Base-by-base conservation (phyloP, 1,140 invertebrate genomes). In the Riptortus pedestris region DNA sequence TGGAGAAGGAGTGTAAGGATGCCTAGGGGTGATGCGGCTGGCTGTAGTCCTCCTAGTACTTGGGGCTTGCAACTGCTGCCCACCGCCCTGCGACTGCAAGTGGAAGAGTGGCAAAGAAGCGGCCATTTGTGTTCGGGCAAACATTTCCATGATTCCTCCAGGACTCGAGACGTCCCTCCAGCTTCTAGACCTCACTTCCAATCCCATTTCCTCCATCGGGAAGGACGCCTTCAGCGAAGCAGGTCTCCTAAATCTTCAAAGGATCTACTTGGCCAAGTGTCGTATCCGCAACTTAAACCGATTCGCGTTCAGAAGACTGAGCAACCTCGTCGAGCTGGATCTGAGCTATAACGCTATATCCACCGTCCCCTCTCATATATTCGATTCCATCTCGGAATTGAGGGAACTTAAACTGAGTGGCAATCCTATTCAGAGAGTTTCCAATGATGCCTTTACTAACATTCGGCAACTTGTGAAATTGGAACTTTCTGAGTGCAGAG, bases 41-140 rank as follows among this genome's bases (percentile, higher is more conserved):
- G 22, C 26, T 16, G 51, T 14, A 11, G 22, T 22, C 18, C 22
- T 60, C 31, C 31, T 62, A n/a, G 24, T 67, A 29, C 38, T 31
- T 16, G 43, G 55, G 12, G 61, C 63, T 1, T 31, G 43, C 27
- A 74, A 77, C 67, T 79, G 81, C 67, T 88, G 85, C 72, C 85
- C 85, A 27, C 78, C 78, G 55, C 78, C 82, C 66, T 91, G 88
- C 76, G 85, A 88, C 73, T 90, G 88, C 76, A 89, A 88, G 73
- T 91, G 89, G 89, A 86, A 87, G 72, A 84, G 82, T 71, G 87
- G 87, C 67, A 91, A 91, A 74, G 85, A 89, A 74, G 87, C 86
- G 28, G 88, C 86, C 47, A 79, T 87, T 65, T 91, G 88, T 75
- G 77, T 80, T 61, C 81, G 82, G 71, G 83, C 84, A 62, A 86